Base-by-base conservation (phyloP, 2,113 vertebrate species). In the Microtus pennsylvanicus region DNA sequence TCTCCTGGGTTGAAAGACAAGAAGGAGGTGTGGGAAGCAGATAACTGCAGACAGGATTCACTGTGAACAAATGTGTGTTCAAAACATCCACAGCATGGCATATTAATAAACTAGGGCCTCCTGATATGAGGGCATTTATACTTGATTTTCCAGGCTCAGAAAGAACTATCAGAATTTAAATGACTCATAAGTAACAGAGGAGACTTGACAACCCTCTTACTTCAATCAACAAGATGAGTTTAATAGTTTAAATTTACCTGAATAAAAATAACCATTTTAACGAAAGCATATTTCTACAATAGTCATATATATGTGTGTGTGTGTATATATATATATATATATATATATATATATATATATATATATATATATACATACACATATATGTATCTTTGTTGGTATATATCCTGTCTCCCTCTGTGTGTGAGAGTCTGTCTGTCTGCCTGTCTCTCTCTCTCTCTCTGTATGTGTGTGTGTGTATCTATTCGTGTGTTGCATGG, bases 1-100 rank as follows among this genome's bases (percentile, higher is more conserved):
- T 93, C 19, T 92, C 45, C 52, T 65, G 30, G 17, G 67, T 33
- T 86, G 28, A 94, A 91, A 95, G 77, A 17, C 22, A 92, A 69
- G 4, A 92, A 69, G 3, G 22, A 88, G 76, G 77, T 33, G 4
- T 21, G 4, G 19, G 69, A 89, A 86, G 50, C 65, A 89, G 89
- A 80, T 35, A 92, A 78, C 82, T 47, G 45, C 45, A 95, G 85
- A 67, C 8, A 76, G 88, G 65, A 87, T 21, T 92, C 24, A 85
- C 4, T 63, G 26, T 61, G 72, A 50, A 63, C 35, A 75, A 77
- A 83, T 85, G 22, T 90, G 61, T 94, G 63, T 52, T 63, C 80
- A 89, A 86, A 89, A 65, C 42, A 81, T 47, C 22, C 69, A 72
- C 33, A 47, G 1, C 8, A 22, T 75, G 28, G 45, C 30, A 52